phyloP scores from a whole-genome alignment of 2,113 vertebrate genomes.

The Stictonetta naevosa region DNA sequence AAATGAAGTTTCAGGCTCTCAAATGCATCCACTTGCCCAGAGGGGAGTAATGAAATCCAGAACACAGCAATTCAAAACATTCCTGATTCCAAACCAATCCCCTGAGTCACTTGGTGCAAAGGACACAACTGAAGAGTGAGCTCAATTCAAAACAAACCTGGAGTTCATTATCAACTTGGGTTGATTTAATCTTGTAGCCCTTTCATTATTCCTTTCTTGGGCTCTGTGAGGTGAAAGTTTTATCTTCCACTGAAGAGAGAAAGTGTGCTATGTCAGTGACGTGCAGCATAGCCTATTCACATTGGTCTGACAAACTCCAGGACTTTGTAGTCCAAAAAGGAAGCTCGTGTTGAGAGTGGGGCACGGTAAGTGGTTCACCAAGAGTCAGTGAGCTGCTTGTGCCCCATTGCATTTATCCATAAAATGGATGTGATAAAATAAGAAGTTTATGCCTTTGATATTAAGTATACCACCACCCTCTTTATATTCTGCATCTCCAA shows the following conservation, averaged over 20 bases:
- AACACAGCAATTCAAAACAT: not conserved
- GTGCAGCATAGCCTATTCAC: not conserved
- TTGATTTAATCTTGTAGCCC: not conserved
- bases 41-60: slow-evolving; percentile 68
- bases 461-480: fast-evolving
- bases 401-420: not conserved
- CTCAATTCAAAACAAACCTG: slow-evolving; percentile 59
- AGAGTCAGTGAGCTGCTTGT: not conserved
- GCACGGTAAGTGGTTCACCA: not conserved
- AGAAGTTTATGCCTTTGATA: not conserved
- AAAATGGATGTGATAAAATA: not conserved
- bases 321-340: not conserved
- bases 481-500: not conserved
- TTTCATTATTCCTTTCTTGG: not conserved
- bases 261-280: not conserved
- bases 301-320: not conserved
- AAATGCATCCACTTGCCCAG: slow-evolving; percentile 17
- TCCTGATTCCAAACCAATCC: not conserved
- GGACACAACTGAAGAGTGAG: slow-evolving; percentile 7
- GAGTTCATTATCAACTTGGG: slow-evolving; percentile 35
- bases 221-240: not conserved
- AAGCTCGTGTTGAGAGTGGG: not conserved
- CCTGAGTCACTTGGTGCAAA: not conserved
- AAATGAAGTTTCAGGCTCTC: slow-evolving; percentile 27
- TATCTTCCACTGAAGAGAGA: not conserved